Conservation (phyloP, 2,888 invertebrate species). For the Agriopis aurantiaria region DNA sequence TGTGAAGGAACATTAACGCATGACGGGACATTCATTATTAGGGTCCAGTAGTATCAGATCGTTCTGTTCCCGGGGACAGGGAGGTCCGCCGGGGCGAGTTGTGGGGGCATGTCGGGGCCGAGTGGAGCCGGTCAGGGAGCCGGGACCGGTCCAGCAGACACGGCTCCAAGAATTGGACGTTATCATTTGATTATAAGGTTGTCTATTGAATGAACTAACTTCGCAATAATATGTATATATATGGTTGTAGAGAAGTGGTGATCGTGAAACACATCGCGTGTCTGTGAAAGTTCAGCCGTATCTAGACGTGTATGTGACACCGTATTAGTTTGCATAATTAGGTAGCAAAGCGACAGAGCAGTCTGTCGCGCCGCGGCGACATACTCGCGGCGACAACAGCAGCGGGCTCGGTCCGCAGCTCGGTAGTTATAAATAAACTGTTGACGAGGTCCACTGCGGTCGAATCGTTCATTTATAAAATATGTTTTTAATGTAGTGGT, state of each 20-base stretch:
- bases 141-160: too few species aligned
- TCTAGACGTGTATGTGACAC: background rate
- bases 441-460: slow-evolving; percentile 26
- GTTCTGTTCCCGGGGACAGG: too few species aligned
- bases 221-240: too few species aligned
- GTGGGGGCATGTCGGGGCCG: too few species aligned
- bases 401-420: background rate
- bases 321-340: background rate
- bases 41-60: too few species aligned
- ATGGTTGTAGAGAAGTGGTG: background rate
- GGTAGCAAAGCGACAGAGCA: background rate
- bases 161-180: too few species aligned
- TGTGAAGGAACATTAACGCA: too few species aligned
- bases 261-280: background rate
- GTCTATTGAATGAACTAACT: too few species aligned
- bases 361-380: background rate
- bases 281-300: background rate
- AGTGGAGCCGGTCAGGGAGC: too few species aligned
- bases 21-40: too few species aligned
- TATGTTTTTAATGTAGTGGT: slow-evolving; percentile 28
- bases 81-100: too few species aligned
- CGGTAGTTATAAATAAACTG: slow-evolving; percentile 25
- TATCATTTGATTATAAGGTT: too few species aligned
- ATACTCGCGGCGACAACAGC: background rate
- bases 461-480: slow-evolving; percentile 38